Evolutionary conservation across 2,113 vertebrate genomes (phyloP), one percentile per base, ranked within the genome.

Genomic region (Micronycteris hirsuta): DNA sequence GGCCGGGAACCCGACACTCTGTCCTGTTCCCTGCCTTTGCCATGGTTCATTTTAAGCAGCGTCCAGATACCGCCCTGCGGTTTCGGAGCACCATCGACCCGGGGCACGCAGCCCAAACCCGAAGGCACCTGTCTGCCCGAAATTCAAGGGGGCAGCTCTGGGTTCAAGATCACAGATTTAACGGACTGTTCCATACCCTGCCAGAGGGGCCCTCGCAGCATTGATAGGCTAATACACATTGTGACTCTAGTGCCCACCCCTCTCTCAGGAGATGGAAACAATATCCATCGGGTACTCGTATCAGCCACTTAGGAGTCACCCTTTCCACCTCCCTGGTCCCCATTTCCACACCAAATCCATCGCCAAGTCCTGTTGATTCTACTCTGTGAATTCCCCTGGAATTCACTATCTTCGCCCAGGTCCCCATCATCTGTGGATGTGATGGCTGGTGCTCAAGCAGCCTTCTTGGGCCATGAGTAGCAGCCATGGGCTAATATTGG

Each of bases 151-250:
- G 86, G 86, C 15, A 20, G 71, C 58, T 65, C 31, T 12, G 16
- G 49, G 43, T 14, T 45, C 68, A 43, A 17, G 41, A 33, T 43
- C 20, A 2, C 15, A 9, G 77, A 56, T 43, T 56, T 67, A 68
- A 22, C 7, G 0, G 26, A 4, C 20, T 86, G 52, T 19, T 13
- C 80, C 70, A 52, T 2, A 6, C 2, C 14, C n/a, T 36, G 54
- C 13, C 26, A 58, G 56, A 24, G 56, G 7, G 54, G 54, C 19
- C 20, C 67, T 71, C 45, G 47, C 1, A 20, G 54, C 0, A 0
- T 0, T 31, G 56, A 17, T 4, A 11, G 2, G 16, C 43, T 58
- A 36, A 68, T 9, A 15, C 0, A 19, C 4, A 28, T 10, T 7
- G 28, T 70, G 28, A 38, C 19, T 73, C 19, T 24, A 7, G 24